Percentiles rank a stretch among this genome's conserved stretches.
phyloP scores from a whole-genome alignment of 2,888 invertebrate species.

The Kryphioiulus occultus region DNA sequence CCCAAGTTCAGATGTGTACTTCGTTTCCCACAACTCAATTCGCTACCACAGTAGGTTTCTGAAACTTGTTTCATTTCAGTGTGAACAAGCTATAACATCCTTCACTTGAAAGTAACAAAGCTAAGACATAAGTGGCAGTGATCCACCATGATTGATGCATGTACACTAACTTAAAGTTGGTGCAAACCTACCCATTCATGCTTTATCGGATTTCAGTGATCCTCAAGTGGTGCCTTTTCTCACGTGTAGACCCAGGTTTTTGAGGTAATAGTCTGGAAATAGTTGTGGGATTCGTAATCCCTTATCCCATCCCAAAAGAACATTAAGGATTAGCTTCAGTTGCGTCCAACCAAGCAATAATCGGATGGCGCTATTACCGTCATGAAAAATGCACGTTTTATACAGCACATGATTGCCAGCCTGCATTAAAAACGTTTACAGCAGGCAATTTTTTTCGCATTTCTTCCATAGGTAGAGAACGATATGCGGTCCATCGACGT shows the following conservation, averaged over 20 bases:
- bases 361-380: not conserved
- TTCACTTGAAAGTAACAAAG: no score
- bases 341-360: not conserved
- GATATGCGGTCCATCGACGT: not conserved
- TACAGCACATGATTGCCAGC: not conserved
- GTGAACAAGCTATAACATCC: no score
- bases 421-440: slow-evolving; percentile 8
- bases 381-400: not conserved
- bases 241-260: slow-evolving; percentile 3
- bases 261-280: not conserved
- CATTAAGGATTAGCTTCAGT: slow-evolving; percentile 32
- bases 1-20: no score
- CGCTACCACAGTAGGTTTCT: no score
- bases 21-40: no score
- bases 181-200: not conserved
- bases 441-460: not conserved
- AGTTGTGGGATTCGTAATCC: not conserved
- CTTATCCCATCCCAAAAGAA: not conserved
- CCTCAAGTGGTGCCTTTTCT: not conserved
- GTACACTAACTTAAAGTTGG: no score
- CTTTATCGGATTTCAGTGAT: not conserved
- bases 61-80: no score
- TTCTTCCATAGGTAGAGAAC: not conserved
- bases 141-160: no score
- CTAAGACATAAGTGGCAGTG: no score